Evolutionary conservation across 2,797 vertebrate species (phyloP).

Genomic region (Morus bassanus): DNA sequence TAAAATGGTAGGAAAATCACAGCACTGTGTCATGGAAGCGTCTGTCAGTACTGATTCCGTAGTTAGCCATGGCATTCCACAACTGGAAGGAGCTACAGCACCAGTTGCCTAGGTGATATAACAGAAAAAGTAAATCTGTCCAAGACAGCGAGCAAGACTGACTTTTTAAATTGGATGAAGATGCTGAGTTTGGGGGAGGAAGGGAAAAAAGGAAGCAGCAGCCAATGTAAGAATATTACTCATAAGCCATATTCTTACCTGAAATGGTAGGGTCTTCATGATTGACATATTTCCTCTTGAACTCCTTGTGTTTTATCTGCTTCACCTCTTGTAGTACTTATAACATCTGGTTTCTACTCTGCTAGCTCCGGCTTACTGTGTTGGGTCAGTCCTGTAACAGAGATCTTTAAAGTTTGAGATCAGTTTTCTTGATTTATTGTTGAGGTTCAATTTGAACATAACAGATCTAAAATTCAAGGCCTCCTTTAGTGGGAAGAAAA

Average conservation of each 20-base stretch:
- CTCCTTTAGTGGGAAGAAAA: not conserved
- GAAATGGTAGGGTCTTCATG: not conserved
- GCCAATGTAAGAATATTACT: not conserved
- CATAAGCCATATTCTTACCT: not conserved
- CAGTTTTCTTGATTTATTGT: not conserved
- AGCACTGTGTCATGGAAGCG: not conserved
- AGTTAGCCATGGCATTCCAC: not conserved
- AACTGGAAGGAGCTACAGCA: not conserved
- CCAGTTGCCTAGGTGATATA: not conserved
- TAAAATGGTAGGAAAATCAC: not conserved
- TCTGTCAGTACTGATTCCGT: not conserved
- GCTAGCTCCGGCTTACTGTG: not conserved
- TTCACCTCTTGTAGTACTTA: not conserved
- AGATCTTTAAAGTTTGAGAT: not conserved
- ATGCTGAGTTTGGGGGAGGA: not conserved
- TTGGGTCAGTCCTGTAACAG: not conserved
- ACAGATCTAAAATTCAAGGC: not conserved
- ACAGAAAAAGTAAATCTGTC: not conserved
- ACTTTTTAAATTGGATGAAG: not conserved
- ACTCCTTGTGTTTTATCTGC: not conserved
- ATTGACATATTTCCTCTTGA: not conserved
- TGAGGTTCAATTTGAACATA: not conserved
- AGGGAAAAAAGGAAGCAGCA: not conserved
- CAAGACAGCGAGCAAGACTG: not conserved
- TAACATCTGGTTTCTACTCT: not conserved